Base-by-base conservation (phyloP, 2,797 vertebrate genomes). In the Peromyscus melanophrys region DNA sequence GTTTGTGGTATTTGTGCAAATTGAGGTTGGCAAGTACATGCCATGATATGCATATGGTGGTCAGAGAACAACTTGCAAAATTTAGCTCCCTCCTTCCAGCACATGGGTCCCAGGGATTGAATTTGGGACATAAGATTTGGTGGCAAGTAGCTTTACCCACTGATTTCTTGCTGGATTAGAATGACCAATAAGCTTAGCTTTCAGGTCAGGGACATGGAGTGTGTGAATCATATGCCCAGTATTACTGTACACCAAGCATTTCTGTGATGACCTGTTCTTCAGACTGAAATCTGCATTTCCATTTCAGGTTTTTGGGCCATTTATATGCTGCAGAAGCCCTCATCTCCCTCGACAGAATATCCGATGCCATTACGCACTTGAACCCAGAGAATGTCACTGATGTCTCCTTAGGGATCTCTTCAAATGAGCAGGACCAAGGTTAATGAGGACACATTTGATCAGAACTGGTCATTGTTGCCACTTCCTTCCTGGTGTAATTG, bases 301-400 rank as follows among this genome's bases (percentile, higher is more conserved):
- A 25, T 98, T 98, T 55, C 92, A 99, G 99, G 98, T 99, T 99
- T 98, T 98, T 99, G 9, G 99, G 99, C 94, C 99, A 99, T 98
- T 99, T 99, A 84, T 99, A 99, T 52, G 99, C 99, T 40, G 99
- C 99, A 94, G 99, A 99, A 98, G 99, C 99, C 83, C 99, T 99
- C 97, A 99, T 99, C 98, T 99, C 99, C 96, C 98, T 99, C 98
- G 99, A 99, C 99, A 99, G 99, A 98, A 99, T 99, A 98, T 99
- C 99, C 21, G 99, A 99, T 90, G 99, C 99, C 46, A 99, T 99
- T 96, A 98, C 99, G 96, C 99, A 99, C 98, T 99, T 99, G 98
- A 99, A 99, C 98, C 99, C 99, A 0, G 99, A 99, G 98, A 99
- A 99, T 1, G 99, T 99, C 98, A 99, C 99, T 13, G 99, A 99